These are phyloP conservation scores for Drosophila baimaii DNA, from an alignment of 1,140 invertebrate species.

Conservation along the genomic window DNA sequence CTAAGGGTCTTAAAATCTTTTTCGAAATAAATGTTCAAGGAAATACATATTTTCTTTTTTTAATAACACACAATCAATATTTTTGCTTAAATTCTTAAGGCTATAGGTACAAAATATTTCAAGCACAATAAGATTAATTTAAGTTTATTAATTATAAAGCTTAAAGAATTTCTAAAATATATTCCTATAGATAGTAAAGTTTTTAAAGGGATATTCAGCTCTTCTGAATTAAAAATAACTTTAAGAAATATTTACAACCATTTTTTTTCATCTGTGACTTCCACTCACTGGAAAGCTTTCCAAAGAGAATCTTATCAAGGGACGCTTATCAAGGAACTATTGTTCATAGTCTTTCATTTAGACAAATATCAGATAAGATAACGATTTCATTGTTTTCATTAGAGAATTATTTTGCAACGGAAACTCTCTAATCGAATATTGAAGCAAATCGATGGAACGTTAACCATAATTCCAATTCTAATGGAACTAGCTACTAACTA, in stretches of 20 bases:
- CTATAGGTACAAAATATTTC: no score
- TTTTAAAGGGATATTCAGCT: no score
- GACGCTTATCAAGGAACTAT: constrained; percentile 58
- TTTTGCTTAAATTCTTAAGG: no score
- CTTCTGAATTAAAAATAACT: no score
- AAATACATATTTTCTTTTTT: no score
- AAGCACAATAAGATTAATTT: no score
- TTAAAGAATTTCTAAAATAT: not conserved
- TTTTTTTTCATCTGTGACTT: constrained; percentile 13
- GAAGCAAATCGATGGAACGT: not conserved
- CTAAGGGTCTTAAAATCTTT: not conserved
- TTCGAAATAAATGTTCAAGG: not conserved
- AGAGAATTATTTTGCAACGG: constrained; percentile 57
- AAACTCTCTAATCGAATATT: constrained; percentile 21
- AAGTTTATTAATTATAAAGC: no score
- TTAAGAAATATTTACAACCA: no score
- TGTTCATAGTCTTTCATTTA: constrained; percentile 50
- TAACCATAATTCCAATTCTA: not conserved
- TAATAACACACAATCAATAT: no score
- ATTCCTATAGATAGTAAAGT: no score
- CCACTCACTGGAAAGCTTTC: constrained; percentile 28
- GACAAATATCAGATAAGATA: constrained; percentile 73
- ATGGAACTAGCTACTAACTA: not conserved
- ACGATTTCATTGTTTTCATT: constrained; percentile 29
- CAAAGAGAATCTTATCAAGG: constrained; percentile 56